These are phyloP conservation scores for Xenopus tropicalis DNA, from an alignment of 2,113 vertebrate genomes.

Conservation along the genomic window UCB_Xtro_10.0 CM004447.2:107340501-107341000, in stretches of 20 bases:
- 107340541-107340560: no score
- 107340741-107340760: not conserved
- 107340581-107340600: no score
- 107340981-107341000: no score
- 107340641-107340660: not conserved
- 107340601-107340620: not conserved
- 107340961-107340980: not conserved
- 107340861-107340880: not conserved
- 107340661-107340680: not conserved
- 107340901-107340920: not conserved
- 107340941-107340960: not conserved
- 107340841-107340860: not conserved
- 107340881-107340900: not conserved
- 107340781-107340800: not conserved
- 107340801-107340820: not conserved
- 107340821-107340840: not conserved
- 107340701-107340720: not conserved
- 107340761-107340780: not conserved
- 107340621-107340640: not conserved
- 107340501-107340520: no score
- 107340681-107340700: not conserved
- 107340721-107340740: not conserved
- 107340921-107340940: not conserved
- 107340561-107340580: no score
- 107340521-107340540: no score